Evolutionary conservation across 2,888 invertebrate species (phyloP), one percentile per base, ranked within the genome.

Genomic region (Sphaerophoria taeniata): DNA sequence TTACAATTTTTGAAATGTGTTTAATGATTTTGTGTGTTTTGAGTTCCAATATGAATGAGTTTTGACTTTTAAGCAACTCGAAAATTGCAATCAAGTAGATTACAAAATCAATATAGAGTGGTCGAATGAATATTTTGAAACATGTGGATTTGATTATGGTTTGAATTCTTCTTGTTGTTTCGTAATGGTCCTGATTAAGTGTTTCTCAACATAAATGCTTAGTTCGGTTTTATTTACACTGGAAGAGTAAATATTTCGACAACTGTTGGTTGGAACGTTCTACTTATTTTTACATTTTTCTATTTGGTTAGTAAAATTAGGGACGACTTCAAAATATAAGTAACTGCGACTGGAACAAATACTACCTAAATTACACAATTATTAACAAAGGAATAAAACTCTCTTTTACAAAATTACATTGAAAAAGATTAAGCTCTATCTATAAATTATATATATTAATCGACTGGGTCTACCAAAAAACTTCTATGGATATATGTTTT

Each of bases 171-270:
- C 11, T 7, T 11, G 12, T 2, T 43, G 6, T 43, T 4, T 4
- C 51, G 33, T 51, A 71, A 60, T 70, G 51, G 43, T 67, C 56
- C 79, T 75, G 12, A 74, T 78, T 73, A 36, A 16, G 61, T 65
- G 58, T 71, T 47, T 58, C 71, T 75, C 34, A 33, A 45, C 43
- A 53, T 60, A 63, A 60, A 31, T 71, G 12, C 61, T 61, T 53
- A 55, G 33, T 76, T 67, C 77, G 81, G 73, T 60, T 55, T 49
- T 85, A 85, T 85, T 80, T 85, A 85, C 85, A 85, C 76, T 80
- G 85, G 81, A 85, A 14, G 24, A 11, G 9, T 3, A 33, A 69
- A 60, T 51, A 49, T 73, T 39, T 53, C 56, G 61, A 55, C 33
- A 61, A 80, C 49, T 61, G 60, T 63, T 56, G 70, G 70, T 65